These are phyloP conservation scores for Engystomops pustulosus DNA, from an alignment of 2,113 vertebrate genomes.

Conservation along the genomic window DNA sequence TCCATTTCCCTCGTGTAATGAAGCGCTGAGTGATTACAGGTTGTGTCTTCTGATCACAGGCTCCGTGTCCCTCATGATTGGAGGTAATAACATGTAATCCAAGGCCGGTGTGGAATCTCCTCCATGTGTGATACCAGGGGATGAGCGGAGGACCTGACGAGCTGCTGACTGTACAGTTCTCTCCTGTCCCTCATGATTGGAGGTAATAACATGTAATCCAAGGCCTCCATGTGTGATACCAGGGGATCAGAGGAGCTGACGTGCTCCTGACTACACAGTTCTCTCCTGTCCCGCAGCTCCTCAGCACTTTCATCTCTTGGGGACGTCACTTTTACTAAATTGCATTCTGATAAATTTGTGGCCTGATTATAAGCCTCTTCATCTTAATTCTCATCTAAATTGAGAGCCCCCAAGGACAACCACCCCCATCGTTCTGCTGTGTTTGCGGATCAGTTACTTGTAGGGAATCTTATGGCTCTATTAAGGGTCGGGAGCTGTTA, in stretches of 20 bases:
- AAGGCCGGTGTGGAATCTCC: background rate
- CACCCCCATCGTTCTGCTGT: too few species aligned
- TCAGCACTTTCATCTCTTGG: background rate
- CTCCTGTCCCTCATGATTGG: background rate
- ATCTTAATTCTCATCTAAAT: background rate
- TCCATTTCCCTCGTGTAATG: background rate
- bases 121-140: background rate
- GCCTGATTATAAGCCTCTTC: background rate
- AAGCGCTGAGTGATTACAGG: slow-evolving; percentile 1
- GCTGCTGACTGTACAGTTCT: background rate
- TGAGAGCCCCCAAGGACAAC: too few species aligned
- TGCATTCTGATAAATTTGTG: too few species aligned
- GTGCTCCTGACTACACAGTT: background rate
- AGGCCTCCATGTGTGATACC: background rate
- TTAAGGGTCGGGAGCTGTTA: too few species aligned
- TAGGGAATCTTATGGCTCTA: too few species aligned
- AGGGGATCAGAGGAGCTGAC: background rate
- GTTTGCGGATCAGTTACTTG: too few species aligned
- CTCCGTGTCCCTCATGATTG: background rate
- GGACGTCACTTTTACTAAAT: too few species aligned
- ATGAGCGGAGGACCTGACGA: background rate
- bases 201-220: slow-evolving; percentile 4
- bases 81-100: slow-evolving; percentile 5
- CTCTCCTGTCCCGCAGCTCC: background rate
- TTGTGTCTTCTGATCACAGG: slow-evolving; percentile 7